A percentile compares a stretch with the other conserved stretches of the same genome.
Conservation (phyloP, 2,113 vertebrate genomes). For the Eublepharis macularius region DNA sequence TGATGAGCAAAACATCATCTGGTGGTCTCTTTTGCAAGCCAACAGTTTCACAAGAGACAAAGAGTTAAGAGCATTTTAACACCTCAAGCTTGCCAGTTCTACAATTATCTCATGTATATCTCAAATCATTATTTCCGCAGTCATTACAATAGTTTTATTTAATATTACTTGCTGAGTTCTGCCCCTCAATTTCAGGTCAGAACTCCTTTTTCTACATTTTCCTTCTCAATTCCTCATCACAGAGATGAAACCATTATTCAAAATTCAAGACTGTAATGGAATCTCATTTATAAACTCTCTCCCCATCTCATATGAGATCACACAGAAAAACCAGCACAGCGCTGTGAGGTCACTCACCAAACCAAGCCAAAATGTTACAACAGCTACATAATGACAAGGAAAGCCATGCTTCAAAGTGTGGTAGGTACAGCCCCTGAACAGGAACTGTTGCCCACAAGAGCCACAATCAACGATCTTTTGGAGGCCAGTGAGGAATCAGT, state of each 20-base stretch:
- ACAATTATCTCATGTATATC: not conserved
- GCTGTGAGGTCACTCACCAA: not conserved
- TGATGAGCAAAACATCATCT: not conserved
- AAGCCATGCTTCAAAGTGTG: not conserved
- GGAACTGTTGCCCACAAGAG: conserved; percentile 7
- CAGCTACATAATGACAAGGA: not conserved
- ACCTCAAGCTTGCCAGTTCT: not conserved
- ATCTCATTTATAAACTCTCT: too few species aligned
- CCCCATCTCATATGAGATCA: not conserved
- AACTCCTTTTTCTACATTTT: not conserved
- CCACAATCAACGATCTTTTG: not conserved
- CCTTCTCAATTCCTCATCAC: not conserved
- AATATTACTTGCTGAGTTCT: not conserved
- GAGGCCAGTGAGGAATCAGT: not conserved
- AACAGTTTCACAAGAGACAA: not conserved
- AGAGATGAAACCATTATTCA: too few species aligned
- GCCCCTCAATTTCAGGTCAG: too few species aligned
- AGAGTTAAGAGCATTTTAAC: not conserved
- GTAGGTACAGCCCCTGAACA: not conserved
- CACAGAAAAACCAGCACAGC: not conserved
- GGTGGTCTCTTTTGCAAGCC: not conserved
- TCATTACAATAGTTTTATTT: not conserved
- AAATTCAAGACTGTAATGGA: too few species aligned
- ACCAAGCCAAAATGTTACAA: not conserved
- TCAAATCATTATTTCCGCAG: not conserved